A percentile compares a stretch with the other conserved stretches of the same genome.
Evolutionary conservation across 2,797 vertebrate genomes (phyloP).

Genomic region (Anguilla obscura): DNA sequence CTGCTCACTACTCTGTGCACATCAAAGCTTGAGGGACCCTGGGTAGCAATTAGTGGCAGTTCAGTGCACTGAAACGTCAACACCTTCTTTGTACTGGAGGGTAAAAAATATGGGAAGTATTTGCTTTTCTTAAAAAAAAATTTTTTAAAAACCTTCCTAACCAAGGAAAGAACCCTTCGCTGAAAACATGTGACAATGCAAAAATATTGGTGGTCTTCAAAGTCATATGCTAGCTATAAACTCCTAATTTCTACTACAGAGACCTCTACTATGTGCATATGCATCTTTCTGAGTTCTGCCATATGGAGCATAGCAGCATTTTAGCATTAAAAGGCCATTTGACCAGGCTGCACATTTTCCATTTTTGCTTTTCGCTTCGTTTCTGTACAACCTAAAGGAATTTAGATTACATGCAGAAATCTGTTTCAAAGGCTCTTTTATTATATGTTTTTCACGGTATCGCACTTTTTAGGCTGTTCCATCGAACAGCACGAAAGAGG

Average conservation of each 20-base stretch:
- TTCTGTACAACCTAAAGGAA: not conserved
- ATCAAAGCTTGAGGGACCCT: constrained; percentile 37
- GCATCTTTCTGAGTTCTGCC: not conserved
- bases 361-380: not conserved
- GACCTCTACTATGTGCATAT: not conserved
- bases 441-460: not conserved
- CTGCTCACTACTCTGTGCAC: not conserved
- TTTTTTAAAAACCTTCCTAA: not conserved
- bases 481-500: not conserved
- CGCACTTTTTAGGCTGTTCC: not conserved
- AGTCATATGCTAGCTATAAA: constrained; percentile 1
- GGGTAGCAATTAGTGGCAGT: constrained; percentile 5
- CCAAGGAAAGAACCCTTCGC: not conserved
- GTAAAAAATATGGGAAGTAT: not conserved
- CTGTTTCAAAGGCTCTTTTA: not conserved
- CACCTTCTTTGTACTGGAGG: constrained; percentile 12
- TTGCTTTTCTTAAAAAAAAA: not conserved
- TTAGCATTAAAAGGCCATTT: not conserved
- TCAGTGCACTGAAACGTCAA: constrained; percentile 17
- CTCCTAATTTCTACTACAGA: not conserved
- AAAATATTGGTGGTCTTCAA: not conserved
- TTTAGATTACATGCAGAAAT: not conserved
- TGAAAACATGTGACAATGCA: not conserved
- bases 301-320: not conserved
- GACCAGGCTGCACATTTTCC: not conserved